Evolutionary conservation across 2,888 invertebrate genomes (phyloP), one percentile per base, ranked within the genome.

Genomic region (Agrotis puta): DNA sequence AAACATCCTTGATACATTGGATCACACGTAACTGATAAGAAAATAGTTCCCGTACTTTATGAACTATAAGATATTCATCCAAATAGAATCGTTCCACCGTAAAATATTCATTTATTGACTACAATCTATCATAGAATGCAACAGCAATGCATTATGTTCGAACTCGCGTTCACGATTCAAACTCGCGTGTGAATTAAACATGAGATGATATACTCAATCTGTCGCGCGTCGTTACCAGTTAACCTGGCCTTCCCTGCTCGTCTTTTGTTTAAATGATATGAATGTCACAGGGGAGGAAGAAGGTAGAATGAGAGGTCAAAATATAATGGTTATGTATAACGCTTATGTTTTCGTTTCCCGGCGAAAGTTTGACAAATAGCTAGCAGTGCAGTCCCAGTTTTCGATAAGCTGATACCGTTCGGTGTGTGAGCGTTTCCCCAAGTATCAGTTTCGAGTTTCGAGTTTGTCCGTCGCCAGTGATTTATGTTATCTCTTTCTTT

Each of bases 141-240:
- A 89, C 90, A 88, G 87, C 67, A 89, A 90, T 92, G 92, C 92
- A 92, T 92, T 92, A 91, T 85, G 74, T 75, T 75, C 82, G 79
- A 88, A 90, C 85, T 84, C 51, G 84, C 89, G 89, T 87, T 90
- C 88, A 85, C 88, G 92, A 92, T 92, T 88, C 90, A 88, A 92
- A 91, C 89, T 90, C 88, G 87, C 88, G 88, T 86, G 89, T 94
- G 94, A 94, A 94, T 94, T 93, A 94, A 88, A 93, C 94, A 94
- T 94, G 93, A 94, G 94, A 88, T 87, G 92, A 93, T 93, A 91
- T 90, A 92, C 92, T 89, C 94, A 94, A 94, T 94, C 92, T 94
- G 94, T 92, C 91, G 90, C 86, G 68, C 83, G 78, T 78, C 79
- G 86, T 82, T 73, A 73, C 94, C 92, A 90, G 74, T 87, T 89